Base-by-base conservation (phyloP, 2,888 invertebrate genomes). In the Buathra laborator region DNA sequence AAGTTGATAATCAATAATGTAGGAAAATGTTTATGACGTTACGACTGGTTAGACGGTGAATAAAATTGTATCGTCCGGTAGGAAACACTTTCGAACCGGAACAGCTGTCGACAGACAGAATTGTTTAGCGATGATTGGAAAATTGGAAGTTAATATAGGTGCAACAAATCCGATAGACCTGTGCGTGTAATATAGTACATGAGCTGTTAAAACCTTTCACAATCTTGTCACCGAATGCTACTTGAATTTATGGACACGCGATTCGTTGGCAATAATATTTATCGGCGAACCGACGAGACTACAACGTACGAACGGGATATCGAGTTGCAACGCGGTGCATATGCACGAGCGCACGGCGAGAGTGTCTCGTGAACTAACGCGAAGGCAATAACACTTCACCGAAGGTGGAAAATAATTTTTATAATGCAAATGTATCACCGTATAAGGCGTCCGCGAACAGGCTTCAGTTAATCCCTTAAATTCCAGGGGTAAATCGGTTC, bases 191-290 rank as follows among this genome's bases (percentile, higher is more conserved):
- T 64, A 16, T 44, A 67, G 64, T 32, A 83, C 68, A 62, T 68
- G 43, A 67, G 66, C 72, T 72, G 77, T 81, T 81, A 77, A 84
- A 72, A 67, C 4, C 67, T 84, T 84, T 84, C 81, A 37, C 84
- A 84, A 84, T 81, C 72, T 68, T 77, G 80, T 84, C 76, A 62
- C 76, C 72, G 59, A 84, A 80, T 72, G 67, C 44, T 59, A 14
- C 48, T 19, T 56, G 59, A 71, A 66, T 67, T 76, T 72, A 80
- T 68, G 67, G 72, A 76, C 80, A 67, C 76, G 84, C 59, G 81
- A 10, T 68, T 37, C n/a, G 24, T 51, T 66, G 46, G 79, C 71
- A 66, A 67, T 62, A 81, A 81, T 76, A 77, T 84, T 72, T 81
- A 74, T 75, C 79, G 9, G 75, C 29, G 64, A 19, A 12, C 46